phyloP scores from a whole-genome alignment of 37 sponge, comb jelly and placozoan genomes.

The Geodia barretti region DNA sequence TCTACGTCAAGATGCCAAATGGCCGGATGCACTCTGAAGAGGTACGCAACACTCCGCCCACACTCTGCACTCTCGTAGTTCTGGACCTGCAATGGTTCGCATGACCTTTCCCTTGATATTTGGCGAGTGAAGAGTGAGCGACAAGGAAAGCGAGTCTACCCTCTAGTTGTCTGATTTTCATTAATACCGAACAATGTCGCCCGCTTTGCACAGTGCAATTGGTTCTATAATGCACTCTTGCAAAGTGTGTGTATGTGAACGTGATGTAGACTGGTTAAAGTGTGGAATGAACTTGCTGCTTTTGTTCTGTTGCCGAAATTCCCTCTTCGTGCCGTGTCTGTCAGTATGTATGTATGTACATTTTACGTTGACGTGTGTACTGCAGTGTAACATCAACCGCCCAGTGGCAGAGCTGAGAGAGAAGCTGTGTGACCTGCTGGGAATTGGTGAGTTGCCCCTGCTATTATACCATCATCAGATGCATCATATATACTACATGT shows the following conservation, averaged over 20 bases:
- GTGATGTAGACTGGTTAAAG: no score
- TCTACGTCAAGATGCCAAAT: slow-evolving; percentile 63
- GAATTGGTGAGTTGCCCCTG: slow-evolving; percentile 57
- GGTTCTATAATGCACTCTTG: no score
- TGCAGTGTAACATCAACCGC: slow-evolving; percentile 53
- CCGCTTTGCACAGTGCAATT: no score
- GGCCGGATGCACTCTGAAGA: slow-evolving; percentile 27
- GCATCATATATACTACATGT: not conserved
- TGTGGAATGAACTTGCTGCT: no score
- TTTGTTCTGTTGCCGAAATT: not conserved
- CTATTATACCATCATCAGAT: no score
- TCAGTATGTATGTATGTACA: not conserved
- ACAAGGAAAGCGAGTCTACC: slow-evolving; percentile 2
- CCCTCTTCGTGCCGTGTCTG: not conserved
- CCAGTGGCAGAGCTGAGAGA: slow-evolving; percentile 47
- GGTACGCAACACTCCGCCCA: slow-evolving; percentile 5
- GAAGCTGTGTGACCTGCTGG: slow-evolving; percentile 41
- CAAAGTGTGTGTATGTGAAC: no score
- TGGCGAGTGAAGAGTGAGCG: not conserved
- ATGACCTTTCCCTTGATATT: not conserved
- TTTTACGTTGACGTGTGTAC: not conserved
- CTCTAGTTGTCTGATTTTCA: no score
- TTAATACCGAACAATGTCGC: no score
- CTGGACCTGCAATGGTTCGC: not conserved
- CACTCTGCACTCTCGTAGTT: not conserved